Conservation (phyloP, 2,797 vertebrate genomes). For the Ispidina lecontei region DNA sequence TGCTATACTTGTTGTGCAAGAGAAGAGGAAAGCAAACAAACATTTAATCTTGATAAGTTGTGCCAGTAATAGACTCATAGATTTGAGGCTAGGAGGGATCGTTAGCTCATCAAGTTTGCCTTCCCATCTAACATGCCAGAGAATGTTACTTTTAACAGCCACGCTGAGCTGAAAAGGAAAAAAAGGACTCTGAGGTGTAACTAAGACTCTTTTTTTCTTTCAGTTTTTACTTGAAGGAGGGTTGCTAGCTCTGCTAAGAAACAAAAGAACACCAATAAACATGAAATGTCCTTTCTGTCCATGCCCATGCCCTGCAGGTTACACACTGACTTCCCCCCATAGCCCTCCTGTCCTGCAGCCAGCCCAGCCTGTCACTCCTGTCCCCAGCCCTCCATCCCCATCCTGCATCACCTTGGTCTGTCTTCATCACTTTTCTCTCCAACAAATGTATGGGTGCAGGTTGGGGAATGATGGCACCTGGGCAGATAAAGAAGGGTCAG, state of each 20-base stretch:
- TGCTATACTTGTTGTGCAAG: neutral
- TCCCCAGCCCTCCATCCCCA: accelerated
- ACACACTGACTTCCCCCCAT: accelerated
- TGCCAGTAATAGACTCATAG: neutral
- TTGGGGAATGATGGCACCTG: neutral
- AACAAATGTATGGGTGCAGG: neutral
- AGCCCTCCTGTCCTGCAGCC: neutral
- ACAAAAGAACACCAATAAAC: neutral
- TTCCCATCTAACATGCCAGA: neutral
- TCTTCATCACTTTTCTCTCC: neutral
- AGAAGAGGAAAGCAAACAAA: constrained; percentile 7
- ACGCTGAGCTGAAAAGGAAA: neutral
- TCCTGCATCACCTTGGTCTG: neutral
- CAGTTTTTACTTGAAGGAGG: neutral
- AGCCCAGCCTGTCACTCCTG: neutral
- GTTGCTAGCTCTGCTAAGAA: neutral
- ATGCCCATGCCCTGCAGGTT: neutral
- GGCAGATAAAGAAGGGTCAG: neutral
- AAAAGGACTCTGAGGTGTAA: neutral
- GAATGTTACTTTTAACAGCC: neutral
- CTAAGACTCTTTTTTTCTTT: neutral
- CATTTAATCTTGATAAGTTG: neutral
- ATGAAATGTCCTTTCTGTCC: neutral
- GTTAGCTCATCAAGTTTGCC: neutral
- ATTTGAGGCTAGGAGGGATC: neutral